Base-by-base conservation (phyloP, 2,113 vertebrate genomes). In the Nycticorax nycticorax region DNA sequence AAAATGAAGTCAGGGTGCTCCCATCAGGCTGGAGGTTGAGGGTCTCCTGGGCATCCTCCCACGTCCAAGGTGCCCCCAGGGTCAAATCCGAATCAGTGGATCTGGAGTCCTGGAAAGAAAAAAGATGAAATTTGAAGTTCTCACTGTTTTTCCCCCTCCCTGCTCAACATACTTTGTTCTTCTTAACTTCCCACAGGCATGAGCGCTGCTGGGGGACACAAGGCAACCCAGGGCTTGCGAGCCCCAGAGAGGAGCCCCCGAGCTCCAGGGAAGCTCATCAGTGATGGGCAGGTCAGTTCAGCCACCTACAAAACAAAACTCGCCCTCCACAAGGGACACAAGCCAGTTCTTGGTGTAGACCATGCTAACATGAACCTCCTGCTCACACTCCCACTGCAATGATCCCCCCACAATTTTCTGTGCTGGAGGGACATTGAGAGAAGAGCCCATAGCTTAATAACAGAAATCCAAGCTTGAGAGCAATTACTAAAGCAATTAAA, bases 41-140 rank as follows among this genome's bases (percentile, higher is more conserved):
- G 9, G 64, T 79, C 9, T 91, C 92, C 81, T 79, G 85, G 4
- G 81, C 0, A 0, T 77, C 77, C 22, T 92, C 86, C 96, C 91
- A 88, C 0, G 8, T 30, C 91, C 88, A 73, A 35, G 85, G 74
- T 3, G 69, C 23, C 16, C 79, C 78, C 55, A 37, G 28, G 37
- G 63, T 20, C 26, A 63, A 48, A 62, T 87, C 89, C 20, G 95
- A 68, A 15, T 10, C 57, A 32, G 37, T 17, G 47, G 83, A 27
- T n/a, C 64, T 92, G 67, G 95, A 88, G 35, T 77, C 74, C 97
- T 97, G 94, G 19, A 41, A 75, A 28, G 8, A 5, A 3, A 41
- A 33, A 52, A 37, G 2, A 8, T 2, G 3, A 64, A 43, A 27
- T 48, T 8, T 33, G 35, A 52, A 32, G 24, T 45, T 30, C 47